Evolutionary conservation across 2,113 vertebrate genomes (phyloP), one percentile per base, ranked within the genome.

Genomic region (Panthera leo): DNA sequence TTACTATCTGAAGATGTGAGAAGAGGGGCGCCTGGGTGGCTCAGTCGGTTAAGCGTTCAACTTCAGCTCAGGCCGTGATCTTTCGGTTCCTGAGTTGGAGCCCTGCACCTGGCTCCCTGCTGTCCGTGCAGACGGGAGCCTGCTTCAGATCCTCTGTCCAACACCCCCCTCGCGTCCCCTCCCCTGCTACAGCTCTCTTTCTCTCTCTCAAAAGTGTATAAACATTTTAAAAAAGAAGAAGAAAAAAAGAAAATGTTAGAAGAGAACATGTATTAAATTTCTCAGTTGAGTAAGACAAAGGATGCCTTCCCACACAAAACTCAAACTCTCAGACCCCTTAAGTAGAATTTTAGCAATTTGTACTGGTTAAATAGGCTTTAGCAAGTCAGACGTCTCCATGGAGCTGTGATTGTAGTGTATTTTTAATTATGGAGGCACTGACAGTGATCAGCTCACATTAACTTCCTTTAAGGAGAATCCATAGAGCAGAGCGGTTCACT

Each of bases 391-490:
- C 7, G 53, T 79, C 51, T 79, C 79, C 31, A 25, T 12, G 6
- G 76, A 89, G 68, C 45, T 36, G 4, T 55, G 29, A 75, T 80
- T 86, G 51, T 61, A 45, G 71, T 45, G 14, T 75, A 73, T 97
- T 93, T 96, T 96, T 90, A 97, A 98, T 97, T 91, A 85, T 53
- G 13, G 39, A 63, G 78, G 29, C 67, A 53, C n/a, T 80, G 80
- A 82, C 92, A 90, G 78, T 51, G 82, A 42, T 94, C 78, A 45
- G 34, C 85, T 92, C 73, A 36, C 78, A 45, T 83, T 91, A 93
- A 92, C 75, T 95, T 94, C 94, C 70, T 94, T 94, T 89, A 67
- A 83, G 84, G 53, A 78, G 95, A 82, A 82, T 87, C 39, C 39
- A 4, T 63, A 83, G 67, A 84, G 70, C 91, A 76, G 29, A 79